Evolutionary conservation across 2,797 vertebrate species (phyloP).

Genomic region (Anguilla pacifica): DNA sequence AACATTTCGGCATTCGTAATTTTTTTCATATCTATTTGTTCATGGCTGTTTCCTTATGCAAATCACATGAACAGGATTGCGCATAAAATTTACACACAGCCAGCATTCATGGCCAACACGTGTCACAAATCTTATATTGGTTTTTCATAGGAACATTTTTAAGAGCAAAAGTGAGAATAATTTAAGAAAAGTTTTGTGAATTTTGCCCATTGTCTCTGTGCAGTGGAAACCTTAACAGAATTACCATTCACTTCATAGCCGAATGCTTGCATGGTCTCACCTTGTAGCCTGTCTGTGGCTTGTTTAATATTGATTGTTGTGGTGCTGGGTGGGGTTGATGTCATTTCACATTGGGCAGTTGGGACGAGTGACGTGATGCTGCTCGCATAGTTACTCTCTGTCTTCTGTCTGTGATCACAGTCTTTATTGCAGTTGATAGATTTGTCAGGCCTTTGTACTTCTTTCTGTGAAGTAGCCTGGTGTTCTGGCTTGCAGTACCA

Average conservation of each 20-base stretch:
- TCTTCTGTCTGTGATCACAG: background rate
- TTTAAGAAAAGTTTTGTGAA: too few species aligned
- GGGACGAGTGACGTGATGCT: background rate
- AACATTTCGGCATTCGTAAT: too few species aligned
- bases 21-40: too few species aligned
- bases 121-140: too few species aligned
- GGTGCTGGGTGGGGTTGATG: background rate
- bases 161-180: too few species aligned
- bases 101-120: too few species aligned
- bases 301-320: background rate
- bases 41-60: too few species aligned
- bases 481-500: background rate
- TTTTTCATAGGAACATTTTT: too few species aligned
- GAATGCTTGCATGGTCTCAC: background rate
- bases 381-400: background rate
- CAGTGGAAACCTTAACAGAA: background rate
- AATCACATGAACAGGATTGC: too few species aligned
- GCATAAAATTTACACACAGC: too few species aligned
- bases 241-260: background rate
- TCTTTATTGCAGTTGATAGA: background rate
- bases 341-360: background rate
- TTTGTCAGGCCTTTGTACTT: background rate
- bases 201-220: background rate
- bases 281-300: background rate
- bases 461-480: background rate